Evolutionary conservation across 2,797 vertebrate species (phyloP).

Genomic region (Lepidocolaptes lacrymiger): DNA sequence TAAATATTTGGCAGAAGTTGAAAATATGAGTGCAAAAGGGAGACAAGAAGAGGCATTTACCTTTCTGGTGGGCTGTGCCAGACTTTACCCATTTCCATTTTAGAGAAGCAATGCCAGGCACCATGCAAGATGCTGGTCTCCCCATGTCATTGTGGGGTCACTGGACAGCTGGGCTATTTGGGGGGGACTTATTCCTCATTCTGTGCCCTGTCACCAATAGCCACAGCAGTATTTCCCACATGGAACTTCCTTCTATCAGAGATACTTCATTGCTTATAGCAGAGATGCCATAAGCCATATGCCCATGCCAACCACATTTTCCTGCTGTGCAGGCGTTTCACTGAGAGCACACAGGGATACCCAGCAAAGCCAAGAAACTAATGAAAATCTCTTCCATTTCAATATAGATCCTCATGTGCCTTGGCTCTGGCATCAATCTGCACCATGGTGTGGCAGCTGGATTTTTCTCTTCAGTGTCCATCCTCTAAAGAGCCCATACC

Average conservation of each 20-base stretch:
- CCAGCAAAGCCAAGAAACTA: slow-evolving; percentile 20
- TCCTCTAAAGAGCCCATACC: background rate
- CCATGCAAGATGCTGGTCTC: background rate
- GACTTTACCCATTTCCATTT: background rate
- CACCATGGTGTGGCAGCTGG: background rate
- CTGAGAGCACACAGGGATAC: background rate
- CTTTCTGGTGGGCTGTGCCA: background rate
- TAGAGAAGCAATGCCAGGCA: background rate
- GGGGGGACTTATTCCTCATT: background rate
- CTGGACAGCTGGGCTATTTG: background rate
- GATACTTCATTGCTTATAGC: background rate
- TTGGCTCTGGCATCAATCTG: background rate
- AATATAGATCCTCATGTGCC: background rate
- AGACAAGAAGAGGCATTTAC: background rate
- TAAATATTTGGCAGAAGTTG: background rate
- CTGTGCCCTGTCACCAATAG: background rate
- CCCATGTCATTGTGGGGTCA: background rate
- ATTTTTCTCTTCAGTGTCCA: background rate
- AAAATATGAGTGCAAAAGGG: background rate
- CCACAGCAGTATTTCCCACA: background rate
- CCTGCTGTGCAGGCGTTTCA: background rate
- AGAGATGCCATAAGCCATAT: background rate
- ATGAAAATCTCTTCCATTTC: background rate
- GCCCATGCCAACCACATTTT: background rate
- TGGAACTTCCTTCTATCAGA: background rate